Percentiles rank a stretch among this genome's conserved stretches.
These are phyloP conservation scores for Brachystomella parvula DNA, from an alignment of 1,140 invertebrate genomes.

Conservation along the genomic window DNA sequence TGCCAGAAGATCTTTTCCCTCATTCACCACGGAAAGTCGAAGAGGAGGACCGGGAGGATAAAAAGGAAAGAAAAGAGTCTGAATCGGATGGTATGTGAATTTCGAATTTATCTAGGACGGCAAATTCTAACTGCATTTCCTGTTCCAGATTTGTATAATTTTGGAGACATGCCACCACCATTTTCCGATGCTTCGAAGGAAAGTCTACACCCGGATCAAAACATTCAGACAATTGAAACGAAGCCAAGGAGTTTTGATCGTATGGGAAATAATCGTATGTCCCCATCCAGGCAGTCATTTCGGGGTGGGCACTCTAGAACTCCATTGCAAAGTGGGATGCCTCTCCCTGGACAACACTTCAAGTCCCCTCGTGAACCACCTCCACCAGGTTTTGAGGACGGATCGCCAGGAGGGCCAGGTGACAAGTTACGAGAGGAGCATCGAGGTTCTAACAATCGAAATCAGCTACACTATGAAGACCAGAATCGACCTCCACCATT, in stretches of 20 bases:
- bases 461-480: constrained; percentile 10
- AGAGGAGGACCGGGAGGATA: constrained; percentile 16
- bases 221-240: constrained; percentile 27
- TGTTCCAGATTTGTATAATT: constrained; percentile 33
- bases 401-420: constrained; percentile 11
- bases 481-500: constrained; percentile 12
- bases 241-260: background rate
- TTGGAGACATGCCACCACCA: constrained; percentile 34
- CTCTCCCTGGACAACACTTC: constrained; percentile 14
- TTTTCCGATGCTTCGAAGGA: constrained; percentile 22
- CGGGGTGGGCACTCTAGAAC: background rate
- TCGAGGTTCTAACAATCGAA: background rate
- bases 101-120: background rate
- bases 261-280: background rate
- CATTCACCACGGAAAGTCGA: constrained; percentile 37
- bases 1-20: constrained; percentile 36
- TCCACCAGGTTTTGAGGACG: constrained; percentile 28
- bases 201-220: constrained; percentile 14
- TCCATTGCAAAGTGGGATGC: constrained; percentile 16
- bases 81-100: background rate
- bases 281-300: constrained; percentile 1
- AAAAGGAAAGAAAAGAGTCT: constrained; percentile 7
- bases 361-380: constrained; percentile 16
- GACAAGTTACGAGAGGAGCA: constrained; percentile 6
- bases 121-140: background rate